Conservation (phyloP, 1,140 invertebrate genomes). For the Pteromalus puparum region DNA sequence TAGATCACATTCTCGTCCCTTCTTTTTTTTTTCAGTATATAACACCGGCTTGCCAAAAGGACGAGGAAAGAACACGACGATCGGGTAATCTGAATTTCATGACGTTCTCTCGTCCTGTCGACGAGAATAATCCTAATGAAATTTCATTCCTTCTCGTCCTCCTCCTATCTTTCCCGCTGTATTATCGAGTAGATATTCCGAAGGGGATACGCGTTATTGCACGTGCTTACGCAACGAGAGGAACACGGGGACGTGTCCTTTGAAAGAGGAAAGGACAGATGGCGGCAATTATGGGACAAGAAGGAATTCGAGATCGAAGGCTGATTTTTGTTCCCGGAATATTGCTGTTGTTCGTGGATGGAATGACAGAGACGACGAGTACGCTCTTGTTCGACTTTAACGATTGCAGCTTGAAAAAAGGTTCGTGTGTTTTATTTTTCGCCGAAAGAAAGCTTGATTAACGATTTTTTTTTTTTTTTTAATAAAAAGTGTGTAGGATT, state of each 20-base stretch:
- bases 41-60: background rate
- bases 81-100: slow-evolving; percentile 43
- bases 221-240: background rate
- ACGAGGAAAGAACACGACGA: background rate
- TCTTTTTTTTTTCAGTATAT: background rate
- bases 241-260: background rate
- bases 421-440: no score
- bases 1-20: background rate
- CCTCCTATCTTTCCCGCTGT: background rate
- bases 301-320: no score
- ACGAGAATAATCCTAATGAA: slow-evolving; percentile 37
- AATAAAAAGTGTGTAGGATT: no score
- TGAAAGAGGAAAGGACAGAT: background rate
- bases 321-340: no score
- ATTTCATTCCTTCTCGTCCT: slow-evolving; percentile 1
- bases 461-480: no score
- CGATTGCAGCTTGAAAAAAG: no score
- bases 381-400: no score
- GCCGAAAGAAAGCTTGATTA: no score
- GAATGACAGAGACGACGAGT: no score
- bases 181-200: background rate
- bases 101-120: background rate
- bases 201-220: background rate
- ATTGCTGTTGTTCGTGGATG: no score
- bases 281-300: background rate